phyloP scores from a whole-genome alignment of 2,797 vertebrate species.

The Margarornis squamiger region DNA sequence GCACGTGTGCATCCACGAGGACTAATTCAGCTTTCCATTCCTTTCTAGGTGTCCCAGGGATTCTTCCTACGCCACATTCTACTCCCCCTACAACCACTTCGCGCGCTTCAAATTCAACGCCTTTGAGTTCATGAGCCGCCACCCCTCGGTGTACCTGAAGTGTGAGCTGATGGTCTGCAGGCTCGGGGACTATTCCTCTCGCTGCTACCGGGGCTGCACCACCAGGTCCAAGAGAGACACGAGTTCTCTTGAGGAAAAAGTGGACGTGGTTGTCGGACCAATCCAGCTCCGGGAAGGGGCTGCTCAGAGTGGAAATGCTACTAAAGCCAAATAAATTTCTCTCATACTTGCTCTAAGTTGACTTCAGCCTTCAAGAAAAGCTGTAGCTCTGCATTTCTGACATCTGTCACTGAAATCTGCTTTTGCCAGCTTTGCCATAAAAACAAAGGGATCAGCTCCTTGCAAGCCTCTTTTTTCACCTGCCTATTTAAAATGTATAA shows the following conservation, averaged over 20 bases:
- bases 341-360: fast-evolving
- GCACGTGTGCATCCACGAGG: fast-evolving
- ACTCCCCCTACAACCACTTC: constrained; percentile 3
- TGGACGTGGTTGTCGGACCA: constrained; percentile 82
- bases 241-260: constrained; percentile 64
- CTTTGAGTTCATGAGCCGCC: constrained; percentile 84
- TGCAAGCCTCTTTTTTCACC: not conserved
- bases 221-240: constrained; percentile 76
- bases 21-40: not conserved
- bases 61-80: constrained; percentile 68
- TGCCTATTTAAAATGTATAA: fast-evolving
- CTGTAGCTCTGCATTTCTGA: not conserved
- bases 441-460: not conserved
- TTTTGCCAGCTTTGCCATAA: not conserved
- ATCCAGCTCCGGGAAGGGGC: constrained; percentile 70
- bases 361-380: not conserved
- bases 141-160: constrained; percentile 81
- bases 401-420: not conserved
- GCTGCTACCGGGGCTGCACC: constrained; percentile 81
- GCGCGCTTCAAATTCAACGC: constrained; percentile 83
- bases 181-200: constrained; percentile 75
- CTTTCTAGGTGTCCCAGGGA: constrained; percentile 81
- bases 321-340: not conserved
- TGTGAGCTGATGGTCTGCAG: constrained; percentile 86
- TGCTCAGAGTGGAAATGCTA: not conserved